Evolutionary conservation across 2,888 invertebrate genomes (phyloP), one percentile per base, ranked within the genome.

Genomic region (Amphipyra berbera): DNA sequence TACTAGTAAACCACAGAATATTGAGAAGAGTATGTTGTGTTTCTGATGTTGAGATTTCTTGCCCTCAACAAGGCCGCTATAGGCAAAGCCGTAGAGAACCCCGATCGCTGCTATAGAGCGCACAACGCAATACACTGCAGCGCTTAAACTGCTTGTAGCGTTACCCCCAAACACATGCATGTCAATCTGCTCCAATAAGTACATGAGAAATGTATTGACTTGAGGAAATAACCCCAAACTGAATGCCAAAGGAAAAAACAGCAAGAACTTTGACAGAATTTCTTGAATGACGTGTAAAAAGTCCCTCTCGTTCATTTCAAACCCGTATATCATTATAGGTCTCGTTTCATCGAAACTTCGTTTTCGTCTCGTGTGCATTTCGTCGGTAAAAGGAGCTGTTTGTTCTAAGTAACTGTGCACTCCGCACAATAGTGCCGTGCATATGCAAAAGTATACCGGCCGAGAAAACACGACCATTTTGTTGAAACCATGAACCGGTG

Each of bases 401-500:
- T 90, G 86, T 60, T 90, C 89, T n/a, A 95, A 76, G 59, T 90
- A 84, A 79, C 89, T 88, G 69, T 95, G 92, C 3, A 95, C 94
- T 0, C 91, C 84, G 61, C 95, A 91, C 53, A 96, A 77, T 68
- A 96, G 85, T 0, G 93, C 95, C 7, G 97, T 96, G 82, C 98
- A 97, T 42, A 99, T 84, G 81, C 98, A 98, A 86, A 99, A 99
- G 91, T 99, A 99, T 13, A 99, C 97, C 6, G 99, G 98, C 68
- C 99, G 96, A 21, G 98, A 98, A 88, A 98, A 99, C 38, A 98
- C 97, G 40, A 99, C 98, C 81, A 99, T 97, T 82, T 98, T 97
- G 89, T 99, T 99, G 86, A 98, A 99, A 10, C 99, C 99, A 90
- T 99, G 99, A 41, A 99, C 99, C 0, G 99, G 99, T 2, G 99